phyloP scores from a whole-genome alignment of 2,797 vertebrate species.

The Orientallactaga sibirica region DNA sequence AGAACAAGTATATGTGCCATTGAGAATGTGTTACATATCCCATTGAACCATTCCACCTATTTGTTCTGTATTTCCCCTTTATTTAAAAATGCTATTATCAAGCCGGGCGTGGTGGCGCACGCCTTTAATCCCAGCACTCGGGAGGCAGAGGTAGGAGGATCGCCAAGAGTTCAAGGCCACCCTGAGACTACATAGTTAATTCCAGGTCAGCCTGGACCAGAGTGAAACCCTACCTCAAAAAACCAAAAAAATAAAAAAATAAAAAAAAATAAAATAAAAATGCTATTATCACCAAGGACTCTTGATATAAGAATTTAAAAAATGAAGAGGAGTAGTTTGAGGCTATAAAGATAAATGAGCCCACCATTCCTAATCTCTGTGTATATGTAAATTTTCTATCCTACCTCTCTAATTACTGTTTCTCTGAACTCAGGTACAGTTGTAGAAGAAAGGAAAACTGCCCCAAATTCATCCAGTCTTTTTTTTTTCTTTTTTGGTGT shows the following conservation, averaged over 20 bases:
- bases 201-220: no score
- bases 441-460: constrained; percentile 48
- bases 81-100: constrained; percentile 34
- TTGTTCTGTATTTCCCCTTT: constrained; percentile 30
- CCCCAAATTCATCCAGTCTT: not conserved
- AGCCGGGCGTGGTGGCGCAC: no score
- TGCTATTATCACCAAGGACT: not conserved
- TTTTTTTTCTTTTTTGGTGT: not conserved
- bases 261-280: no score
- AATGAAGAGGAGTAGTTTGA: constrained; percentile 42
- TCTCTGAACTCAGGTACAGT: constrained; percentile 10
- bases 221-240: no score
- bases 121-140: no score
- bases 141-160: no score
- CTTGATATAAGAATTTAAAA: not conserved
- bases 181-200: no score
- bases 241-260: no score
- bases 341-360: constrained; percentile 20
- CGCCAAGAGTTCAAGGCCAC: no score
- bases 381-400: constrained; percentile 46
- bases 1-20: constrained; percentile 12
- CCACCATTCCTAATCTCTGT: not conserved
- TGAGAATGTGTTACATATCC: not conserved
- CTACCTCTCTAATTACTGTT: constrained; percentile 9
- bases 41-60: not conserved